These are phyloP conservation scores for Apaloderma vittatum DNA, from an alignment of 2,113 vertebrate genomes.

Conservation along the genomic window DNA sequence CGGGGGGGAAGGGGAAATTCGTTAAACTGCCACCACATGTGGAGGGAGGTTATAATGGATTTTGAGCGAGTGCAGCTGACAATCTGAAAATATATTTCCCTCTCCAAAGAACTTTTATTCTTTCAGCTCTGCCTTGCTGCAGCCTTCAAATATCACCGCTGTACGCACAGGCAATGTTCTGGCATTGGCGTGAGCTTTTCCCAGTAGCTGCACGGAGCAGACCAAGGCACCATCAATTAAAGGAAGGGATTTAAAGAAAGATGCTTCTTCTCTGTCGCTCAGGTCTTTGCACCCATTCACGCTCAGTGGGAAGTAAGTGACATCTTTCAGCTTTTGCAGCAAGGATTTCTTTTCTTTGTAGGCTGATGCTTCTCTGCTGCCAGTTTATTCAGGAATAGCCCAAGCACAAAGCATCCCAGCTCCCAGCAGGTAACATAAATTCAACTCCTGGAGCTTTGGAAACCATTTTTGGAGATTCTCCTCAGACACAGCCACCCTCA, in stretches of 20 bases:
- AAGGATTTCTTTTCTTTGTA: background rate
- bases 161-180: fast-evolving
- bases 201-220: background rate
- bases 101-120: background rate
- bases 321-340: background rate
- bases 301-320: background rate
- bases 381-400: background rate
- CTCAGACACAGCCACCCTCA: background rate
- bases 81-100: background rate
- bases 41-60: background rate
- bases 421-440: background rate
- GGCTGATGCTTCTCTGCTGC: background rate
- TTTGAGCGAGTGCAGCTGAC: background rate
- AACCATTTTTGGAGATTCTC: background rate
- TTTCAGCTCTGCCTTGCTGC: background rate
- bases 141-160: background rate
- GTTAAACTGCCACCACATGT: background rate
- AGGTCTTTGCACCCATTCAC: background rate
- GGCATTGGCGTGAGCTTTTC: background rate
- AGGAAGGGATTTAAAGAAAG: background rate
- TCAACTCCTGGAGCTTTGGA: background rate
- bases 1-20: background rate
- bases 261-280: background rate
- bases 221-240: fast-evolving
- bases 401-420: background rate